A percentile compares a stretch with the other conserved stretches of the same genome.
Conservation (phyloP, 2,113 vertebrate genomes). For the Cyprinodon tularosa region DNA sequence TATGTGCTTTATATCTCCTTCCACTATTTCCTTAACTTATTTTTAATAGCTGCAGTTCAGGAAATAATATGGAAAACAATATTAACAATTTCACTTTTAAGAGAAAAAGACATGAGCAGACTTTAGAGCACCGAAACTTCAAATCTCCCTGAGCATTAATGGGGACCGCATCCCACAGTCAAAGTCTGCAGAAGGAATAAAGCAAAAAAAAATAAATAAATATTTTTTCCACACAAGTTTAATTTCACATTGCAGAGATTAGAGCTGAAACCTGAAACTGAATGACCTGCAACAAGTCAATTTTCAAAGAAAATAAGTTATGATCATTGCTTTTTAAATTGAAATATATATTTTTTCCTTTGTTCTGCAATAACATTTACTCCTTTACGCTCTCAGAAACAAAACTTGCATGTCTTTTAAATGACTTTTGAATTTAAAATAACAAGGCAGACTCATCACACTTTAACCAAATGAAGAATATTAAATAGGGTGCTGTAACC, state of each 20-base stretch:
- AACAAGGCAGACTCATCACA: neutral
- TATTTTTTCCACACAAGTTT: conserved; percentile 73
- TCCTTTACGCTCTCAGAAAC: conserved; percentile 29
- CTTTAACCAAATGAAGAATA: neutral
- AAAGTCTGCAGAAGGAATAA: conserved; percentile 6
- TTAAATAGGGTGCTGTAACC: neutral
- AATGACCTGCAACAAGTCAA: conserved; percentile 34
- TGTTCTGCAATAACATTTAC: conserved; percentile 44
- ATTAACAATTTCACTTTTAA: conserved; percentile 57
- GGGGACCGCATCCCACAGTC: conserved; percentile 24
- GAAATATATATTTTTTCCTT: neutral
- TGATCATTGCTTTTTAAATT: conserved; percentile 6
- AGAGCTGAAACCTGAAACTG: conserved; percentile 45
- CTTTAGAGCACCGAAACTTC: conserved; percentile 41
- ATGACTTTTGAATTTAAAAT: conserved; percentile 19
- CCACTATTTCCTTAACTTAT: conserved; percentile 5
- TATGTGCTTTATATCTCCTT: conserved; percentile 13
- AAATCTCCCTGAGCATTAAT: conserved; percentile 37
- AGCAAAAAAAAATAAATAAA: conserved; percentile 7
- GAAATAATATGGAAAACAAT: conserved; percentile 16
- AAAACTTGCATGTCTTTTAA: conserved; percentile 34
- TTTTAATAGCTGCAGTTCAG: conserved; percentile 12
- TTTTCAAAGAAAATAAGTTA: conserved; percentile 66
- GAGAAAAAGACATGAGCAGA: conserved; percentile 45
- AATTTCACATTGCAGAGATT: conserved; percentile 62